These are phyloP conservation scores for Bombus confusus DNA, from an alignment of 1,140 invertebrate species.

Conservation along the genomic window DNA sequence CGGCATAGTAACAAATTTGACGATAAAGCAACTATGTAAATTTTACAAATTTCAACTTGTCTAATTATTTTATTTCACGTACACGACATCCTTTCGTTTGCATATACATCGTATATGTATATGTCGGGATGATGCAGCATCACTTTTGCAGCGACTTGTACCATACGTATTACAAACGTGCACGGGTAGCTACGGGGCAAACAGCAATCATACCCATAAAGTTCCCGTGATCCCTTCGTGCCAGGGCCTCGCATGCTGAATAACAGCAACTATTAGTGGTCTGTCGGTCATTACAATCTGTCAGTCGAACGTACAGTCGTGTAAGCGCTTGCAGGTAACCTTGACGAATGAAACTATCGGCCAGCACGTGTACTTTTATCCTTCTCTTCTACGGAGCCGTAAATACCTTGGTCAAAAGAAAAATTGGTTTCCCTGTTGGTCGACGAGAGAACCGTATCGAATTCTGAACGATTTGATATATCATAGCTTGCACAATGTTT, in stretches of 20 bases:
- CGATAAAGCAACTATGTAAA: background rate
- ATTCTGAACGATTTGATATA: slow-evolving; percentile 1
- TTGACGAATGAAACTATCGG: slow-evolving; percentile 32
- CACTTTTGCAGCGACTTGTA: slow-evolving; percentile 38
- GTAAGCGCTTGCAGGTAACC: slow-evolving; percentile 32
- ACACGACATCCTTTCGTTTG: background rate
- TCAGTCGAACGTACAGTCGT: slow-evolving; percentile 38
- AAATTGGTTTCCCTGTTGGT: background rate
- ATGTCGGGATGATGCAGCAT: background rate
- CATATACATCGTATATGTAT: background rate
- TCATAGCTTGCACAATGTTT: background rate
- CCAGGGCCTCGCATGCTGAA: slow-evolving; percentile 51
- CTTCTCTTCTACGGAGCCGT: background rate
- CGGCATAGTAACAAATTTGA: background rate
- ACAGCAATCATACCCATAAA: slow-evolving; percentile 60
- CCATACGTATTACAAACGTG: background rate
- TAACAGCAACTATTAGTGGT: slow-evolving; percentile 61
- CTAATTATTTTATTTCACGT: background rate
- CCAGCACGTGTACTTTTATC: slow-evolving; percentile 10
- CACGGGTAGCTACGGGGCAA: slow-evolving; percentile 56
- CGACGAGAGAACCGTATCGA: background rate
- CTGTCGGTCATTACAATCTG: slow-evolving; percentile 48
- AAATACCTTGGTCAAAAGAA: background rate
- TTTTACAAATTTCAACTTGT: no score
- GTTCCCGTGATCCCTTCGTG: slow-evolving; percentile 60